Evolutionary conservation across 2,888 invertebrate genomes (phyloP), one percentile per base, ranked within the genome.

Genomic region (Loripinus fragilis): DNA sequence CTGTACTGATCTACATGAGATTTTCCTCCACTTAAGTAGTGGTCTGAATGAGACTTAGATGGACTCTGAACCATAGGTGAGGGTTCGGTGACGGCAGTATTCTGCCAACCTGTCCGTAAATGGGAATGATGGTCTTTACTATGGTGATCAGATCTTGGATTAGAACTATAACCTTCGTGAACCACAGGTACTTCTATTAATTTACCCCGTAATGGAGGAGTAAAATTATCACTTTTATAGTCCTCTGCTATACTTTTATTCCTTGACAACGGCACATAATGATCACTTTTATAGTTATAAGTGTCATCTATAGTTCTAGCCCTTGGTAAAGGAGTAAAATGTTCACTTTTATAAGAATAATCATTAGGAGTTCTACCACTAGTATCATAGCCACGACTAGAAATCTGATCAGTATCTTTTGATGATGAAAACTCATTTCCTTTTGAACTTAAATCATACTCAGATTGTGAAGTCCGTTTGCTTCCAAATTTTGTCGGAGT

Each of bases 401-500:
- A 65, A 42, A 78, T 60, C 25, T 71, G 71, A 64, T 83, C 80
- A 3, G 70, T 48, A 38, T 81, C 78, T 35, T 66, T 76, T 8
- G 55, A 41, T 30, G 48, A 48, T 15, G 60, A 48, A 64, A 74
- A 50, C 42, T 81, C 81, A 23, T 64, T 66, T 23, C 78, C 76
- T 74, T 79, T 77, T 12, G 86, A 82, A 12, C 83, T 81, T n/a
- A 87, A 75, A 78, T 85, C 87, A 81, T 86, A 88, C 55, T 90
- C 90, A 0, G 88, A 86, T 60, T 85, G 86, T 35, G 91, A 90
- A 64, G 88, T 88, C 33, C 90, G 76, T 77, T 88, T 89, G 70
- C 89, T 89, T 38, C 90, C 89, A 78, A 86, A 89, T 71, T 86
- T 86, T 15, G 90, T 87, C 10, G 90, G 89, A 12, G 85, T 80